Evolutionary conservation across 2,888 invertebrate species (phyloP).

Genomic region (Eledone cirrhosa): DNA sequence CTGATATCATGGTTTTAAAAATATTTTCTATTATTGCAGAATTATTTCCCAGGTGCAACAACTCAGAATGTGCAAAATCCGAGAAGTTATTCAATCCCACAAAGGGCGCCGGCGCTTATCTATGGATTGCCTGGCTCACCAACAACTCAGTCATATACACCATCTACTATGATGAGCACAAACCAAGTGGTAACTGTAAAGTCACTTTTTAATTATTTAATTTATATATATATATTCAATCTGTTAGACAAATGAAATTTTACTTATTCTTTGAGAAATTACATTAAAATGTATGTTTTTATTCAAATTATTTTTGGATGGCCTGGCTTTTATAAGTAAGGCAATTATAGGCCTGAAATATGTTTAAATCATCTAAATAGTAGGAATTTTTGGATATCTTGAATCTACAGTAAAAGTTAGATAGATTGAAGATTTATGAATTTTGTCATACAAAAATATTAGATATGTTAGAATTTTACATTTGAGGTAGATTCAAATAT

Average conservation of each 20-base stretch:
- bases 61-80: slow-evolving; percentile 8
- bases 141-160: background rate
- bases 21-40: background rate
- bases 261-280: too few species aligned
- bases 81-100: background rate
- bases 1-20: too few species aligned
- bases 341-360: too few species aligned
- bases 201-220: background rate
- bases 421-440: too few species aligned
- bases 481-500: too few species aligned
- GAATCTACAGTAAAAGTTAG: too few species aligned
- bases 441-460: too few species aligned
- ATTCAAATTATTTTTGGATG: background rate
- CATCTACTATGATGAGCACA: slow-evolving; percentile 17
- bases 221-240: too few species aligned
- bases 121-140: background rate
- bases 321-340: background rate
- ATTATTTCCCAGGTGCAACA: background rate
- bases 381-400: too few species aligned
- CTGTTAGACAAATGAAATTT: background rate
- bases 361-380: too few species aligned
- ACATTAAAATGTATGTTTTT: background rate
- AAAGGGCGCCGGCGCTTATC: background rate
- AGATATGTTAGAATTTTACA: too few species aligned
- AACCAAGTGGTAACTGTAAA: slow-evolving; percentile 14